Percentiles rank a stretch among this genome's conserved stretches.
These are phyloP conservation scores for Nomada ruficornis DNA, from an alignment of 2,888 invertebrate species.

Conservation along the genomic window DNA sequence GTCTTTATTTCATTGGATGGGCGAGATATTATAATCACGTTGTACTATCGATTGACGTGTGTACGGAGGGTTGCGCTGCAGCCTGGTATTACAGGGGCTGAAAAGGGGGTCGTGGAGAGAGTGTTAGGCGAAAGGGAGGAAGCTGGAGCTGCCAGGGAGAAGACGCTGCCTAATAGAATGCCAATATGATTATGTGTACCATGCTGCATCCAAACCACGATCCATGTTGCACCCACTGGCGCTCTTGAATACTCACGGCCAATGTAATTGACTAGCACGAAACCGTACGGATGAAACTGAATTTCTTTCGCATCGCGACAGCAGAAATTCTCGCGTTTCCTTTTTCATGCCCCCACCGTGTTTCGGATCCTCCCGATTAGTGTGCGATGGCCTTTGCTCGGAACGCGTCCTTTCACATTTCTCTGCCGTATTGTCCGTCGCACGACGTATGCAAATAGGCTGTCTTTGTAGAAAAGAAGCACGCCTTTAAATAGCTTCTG, in stretches of 20 bases:
- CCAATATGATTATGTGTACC: constrained; percentile 81
- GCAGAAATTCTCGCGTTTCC: constrained; percentile 33
- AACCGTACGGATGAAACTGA: constrained; percentile 50
- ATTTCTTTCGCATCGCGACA: constrained; percentile 43
- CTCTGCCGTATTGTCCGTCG: too few species aligned
- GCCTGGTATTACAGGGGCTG: constrained; percentile 47
- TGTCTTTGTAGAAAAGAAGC: too few species aligned
- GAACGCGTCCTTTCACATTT: neutral
- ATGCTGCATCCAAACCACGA: constrained; percentile 78
- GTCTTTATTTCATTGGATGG: constrained; percentile 70
- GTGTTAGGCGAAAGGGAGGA: constrained; percentile 56
- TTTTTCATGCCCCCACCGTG: neutral
- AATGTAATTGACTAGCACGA: constrained; percentile 59
- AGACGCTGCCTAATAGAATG: constrained; percentile 80
- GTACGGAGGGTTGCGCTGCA: constrained; percentile 62
- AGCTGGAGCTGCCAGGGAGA: constrained; percentile 65
- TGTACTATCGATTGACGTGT: constrained; percentile 77
- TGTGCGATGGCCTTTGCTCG: too few species aligned
- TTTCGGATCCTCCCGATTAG: constrained; percentile 6
- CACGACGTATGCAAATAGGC: too few species aligned
- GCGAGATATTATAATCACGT: constrained; percentile 76
- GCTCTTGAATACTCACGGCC: constrained; percentile 66
- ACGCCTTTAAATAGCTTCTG: too few species aligned
- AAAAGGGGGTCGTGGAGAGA: constrained; percentile 50
- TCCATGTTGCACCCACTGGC: constrained; percentile 62